phyloP scores from a whole-genome alignment of 2,797 vertebrate species.

The Acanthurus tractus region DNA sequence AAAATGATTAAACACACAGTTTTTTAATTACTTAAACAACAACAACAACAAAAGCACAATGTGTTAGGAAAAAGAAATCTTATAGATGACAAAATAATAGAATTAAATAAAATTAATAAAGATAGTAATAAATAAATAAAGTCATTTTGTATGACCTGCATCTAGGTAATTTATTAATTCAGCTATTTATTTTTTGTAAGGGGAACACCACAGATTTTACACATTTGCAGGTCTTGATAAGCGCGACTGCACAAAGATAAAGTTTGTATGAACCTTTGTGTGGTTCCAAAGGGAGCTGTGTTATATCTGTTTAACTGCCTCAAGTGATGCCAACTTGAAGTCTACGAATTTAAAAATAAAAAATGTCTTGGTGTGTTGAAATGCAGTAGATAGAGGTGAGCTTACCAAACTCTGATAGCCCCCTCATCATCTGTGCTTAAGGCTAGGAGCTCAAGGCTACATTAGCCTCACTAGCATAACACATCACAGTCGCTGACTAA shows the following conservation, averaged over 20 bases:
- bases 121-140: too few species aligned
- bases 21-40: too few species aligned
- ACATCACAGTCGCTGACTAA: background rate
- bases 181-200: background rate
- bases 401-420: background rate
- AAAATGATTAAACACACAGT: too few species aligned
- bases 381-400: background rate
- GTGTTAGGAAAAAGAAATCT: too few species aligned
- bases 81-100: too few species aligned
- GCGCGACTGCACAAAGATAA: background rate
- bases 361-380: background rate
- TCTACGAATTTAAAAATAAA: background rate
- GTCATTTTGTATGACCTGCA: background rate
- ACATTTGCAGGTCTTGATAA: slow-evolving; percentile 11
- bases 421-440: background rate
- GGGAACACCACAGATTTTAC: background rate
- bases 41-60: too few species aligned
- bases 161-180: background rate
- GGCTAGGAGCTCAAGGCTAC: background rate
- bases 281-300: background rate
- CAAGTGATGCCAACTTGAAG: slow-evolving; percentile 20
- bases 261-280: background rate
- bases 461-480: background rate
- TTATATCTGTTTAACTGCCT: slow-evolving; percentile 5
- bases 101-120: too few species aligned